Conservation (phyloP, 2,888 invertebrate species). For the Dasysyrphus albostriatus region DNA sequence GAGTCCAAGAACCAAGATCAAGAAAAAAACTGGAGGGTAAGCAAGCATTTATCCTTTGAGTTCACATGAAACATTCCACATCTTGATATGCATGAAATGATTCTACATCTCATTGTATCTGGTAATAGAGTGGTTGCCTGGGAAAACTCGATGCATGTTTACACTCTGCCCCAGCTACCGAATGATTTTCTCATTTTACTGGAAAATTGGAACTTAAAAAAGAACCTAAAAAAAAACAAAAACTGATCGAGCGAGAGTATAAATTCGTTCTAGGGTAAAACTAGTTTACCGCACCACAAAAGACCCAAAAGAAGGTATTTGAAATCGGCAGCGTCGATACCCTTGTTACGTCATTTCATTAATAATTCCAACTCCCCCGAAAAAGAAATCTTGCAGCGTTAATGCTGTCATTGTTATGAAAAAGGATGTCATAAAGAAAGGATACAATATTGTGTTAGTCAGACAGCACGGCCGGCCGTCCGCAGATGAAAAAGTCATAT, state of each 20-base stretch:
- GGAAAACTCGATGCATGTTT: conserved; percentile 66
- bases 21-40: neutral
- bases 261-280: conserved; percentile 49
- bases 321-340: conserved; percentile 38
- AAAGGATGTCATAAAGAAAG: conserved; percentile 69
- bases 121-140: conserved; percentile 62
- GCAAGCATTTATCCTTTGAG: conserved; percentile 39
- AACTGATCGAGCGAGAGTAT: conserved; percentile 41
- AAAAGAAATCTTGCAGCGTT: conserved; percentile 14
- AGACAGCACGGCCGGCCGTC: neutral
- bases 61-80: conserved; percentile 67
- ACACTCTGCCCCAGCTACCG: conserved; percentile 69
- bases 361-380: conserved; percentile 58
- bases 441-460: conserved; percentile 25
- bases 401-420: conserved; percentile 63
- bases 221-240: conserved; percentile 8
- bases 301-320: conserved; percentile 35
- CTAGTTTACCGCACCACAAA: conserved; percentile 70
- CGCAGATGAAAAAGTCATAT: conserved; percentile 56
- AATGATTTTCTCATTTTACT: conserved; percentile 54
- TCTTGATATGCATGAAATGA: conserved; percentile 73
- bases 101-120: conserved; percentile 52
- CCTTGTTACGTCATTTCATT: conserved; percentile 73
- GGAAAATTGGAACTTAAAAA: conserved; percentile 55
- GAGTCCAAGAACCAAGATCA: conserved; percentile 30